Evolutionary conservation across 2,888 invertebrate species (phyloP).

Genomic region (Watsonalla binaria): DNA sequence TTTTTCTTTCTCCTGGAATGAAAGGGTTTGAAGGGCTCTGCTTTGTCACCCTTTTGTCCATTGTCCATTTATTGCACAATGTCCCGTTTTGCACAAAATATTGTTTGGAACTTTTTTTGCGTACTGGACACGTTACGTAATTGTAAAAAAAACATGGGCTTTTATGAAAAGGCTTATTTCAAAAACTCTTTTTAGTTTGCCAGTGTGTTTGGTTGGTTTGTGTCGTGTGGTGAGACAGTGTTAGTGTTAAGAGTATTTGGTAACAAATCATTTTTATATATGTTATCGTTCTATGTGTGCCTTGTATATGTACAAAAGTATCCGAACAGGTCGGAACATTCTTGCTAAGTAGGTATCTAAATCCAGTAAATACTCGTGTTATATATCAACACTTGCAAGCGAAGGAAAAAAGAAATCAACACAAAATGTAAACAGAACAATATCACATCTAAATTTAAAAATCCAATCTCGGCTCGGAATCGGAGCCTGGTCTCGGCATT

Average conservation of each 20-base stretch:
- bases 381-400: neutral
- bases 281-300: too few relatives aligned
- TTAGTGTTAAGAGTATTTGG: neutral
- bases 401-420: conserved; percentile 32
- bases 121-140: conserved; percentile 21
- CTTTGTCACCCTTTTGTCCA: conserved; percentile 66
- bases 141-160: conserved; percentile 1
- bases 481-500: conserved; percentile 55
- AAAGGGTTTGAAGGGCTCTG: conserved; percentile 61
- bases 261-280: neutral
- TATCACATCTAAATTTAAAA: conserved; percentile 75
- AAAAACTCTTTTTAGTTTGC: neutral
- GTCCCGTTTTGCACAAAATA: conserved; percentile 46
- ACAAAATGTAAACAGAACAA: conserved; percentile 40
- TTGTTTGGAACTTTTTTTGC: conserved; percentile 36
- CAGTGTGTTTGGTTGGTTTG: neutral
- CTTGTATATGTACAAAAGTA: too few relatives aligned
- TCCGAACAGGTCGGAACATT: too few relatives aligned
- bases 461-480: conserved; percentile 67
- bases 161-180: neutral
- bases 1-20: conserved; percentile 60
- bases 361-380: neutral
- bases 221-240: neutral
- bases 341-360: too few relatives aligned
- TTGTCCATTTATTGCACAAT: conserved; percentile 62